phyloP scores from a whole-genome alignment of 2,888 invertebrate genomes.

The Laspeyria flexula region DNA sequence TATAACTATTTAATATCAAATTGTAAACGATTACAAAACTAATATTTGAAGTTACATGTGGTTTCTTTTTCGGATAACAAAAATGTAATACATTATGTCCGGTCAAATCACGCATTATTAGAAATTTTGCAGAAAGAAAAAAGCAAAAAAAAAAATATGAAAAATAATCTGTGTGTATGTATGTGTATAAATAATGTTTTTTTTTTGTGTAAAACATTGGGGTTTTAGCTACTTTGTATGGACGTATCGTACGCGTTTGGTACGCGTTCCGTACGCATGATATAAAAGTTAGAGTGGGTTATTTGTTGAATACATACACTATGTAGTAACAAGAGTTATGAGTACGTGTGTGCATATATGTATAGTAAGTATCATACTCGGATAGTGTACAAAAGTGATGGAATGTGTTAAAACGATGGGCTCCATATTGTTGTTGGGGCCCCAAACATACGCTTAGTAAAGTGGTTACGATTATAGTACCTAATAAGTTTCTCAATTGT shows the following conservation, averaged over 20 bases:
- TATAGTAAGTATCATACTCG: conserved; percentile 83
- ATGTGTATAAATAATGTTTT: conserved; percentile 40
- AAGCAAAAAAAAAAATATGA: conserved; percentile 54
- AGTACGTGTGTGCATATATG: conserved; percentile 82
- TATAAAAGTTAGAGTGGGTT: conserved; percentile 11
- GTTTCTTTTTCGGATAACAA: conserved; percentile 65
- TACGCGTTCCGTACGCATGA: conserved; percentile 44
- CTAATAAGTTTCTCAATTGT: conserved; percentile 77
- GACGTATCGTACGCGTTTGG: conserved; percentile 36
- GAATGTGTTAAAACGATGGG: conserved; percentile 78
- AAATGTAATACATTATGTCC: conserved; percentile 44
- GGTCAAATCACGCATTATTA: conserved; percentile 50
- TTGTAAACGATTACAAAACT: conserved; percentile 12
- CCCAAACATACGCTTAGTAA: conserved; percentile 83
- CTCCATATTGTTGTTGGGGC: conserved; percentile 73
- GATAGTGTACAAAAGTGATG: conserved; percentile 83
- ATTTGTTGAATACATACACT: conserved; percentile 16
- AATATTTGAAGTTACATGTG: conserved; percentile 53
- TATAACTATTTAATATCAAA: too few species aligned
- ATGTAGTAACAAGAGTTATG: conserved; percentile 55
- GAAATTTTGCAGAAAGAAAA: conserved; percentile 57
- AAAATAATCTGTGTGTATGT: conserved; percentile 63
- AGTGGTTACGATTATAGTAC: conserved; percentile 77
- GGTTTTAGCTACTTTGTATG: conserved; percentile 59
- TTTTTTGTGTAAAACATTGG: conserved; percentile 67